Evolutionary conservation across 2,888 invertebrate genomes (phyloP), one percentile per base, ranked within the genome.

Genomic region (Steromphala cineraria): DNA sequence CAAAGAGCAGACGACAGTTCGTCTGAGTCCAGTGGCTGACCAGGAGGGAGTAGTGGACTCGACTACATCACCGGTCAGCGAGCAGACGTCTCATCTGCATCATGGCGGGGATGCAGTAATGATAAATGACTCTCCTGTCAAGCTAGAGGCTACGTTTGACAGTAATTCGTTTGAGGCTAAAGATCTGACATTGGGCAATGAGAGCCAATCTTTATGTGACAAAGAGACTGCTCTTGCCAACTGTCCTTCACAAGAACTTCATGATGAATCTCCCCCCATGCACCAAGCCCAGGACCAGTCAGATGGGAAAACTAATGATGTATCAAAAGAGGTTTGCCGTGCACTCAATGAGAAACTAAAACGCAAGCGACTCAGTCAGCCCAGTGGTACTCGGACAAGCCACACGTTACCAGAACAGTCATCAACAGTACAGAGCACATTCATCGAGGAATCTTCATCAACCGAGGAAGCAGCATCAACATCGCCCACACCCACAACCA

Each of bases 281-380:
- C 71, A 71, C 71, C 71, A 28, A 31, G 36, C 76, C 55, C 76
- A 55, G 31, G 53, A 76, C 53, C 53, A 53, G 53, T 53, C 76
- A 36, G 76, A 76, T 31, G 55, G 24, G 53, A 78, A 78, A 78
- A 46, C 46, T 40, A 67, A 46, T 78, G 88, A 87, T 62, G 67
- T 86, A 10, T 86, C 89, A 2, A 88, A 87, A 81, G 87, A 85
- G 71, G 85, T 90, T 40, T 86, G 87, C 76, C 87, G 88, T 81
- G 88, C 89, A 52, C 76, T 90, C 74, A 86, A 86, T n/a, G 89
- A 89, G 79, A 89, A 89, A 82, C 76, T 84, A 53, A 80, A 83
- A 19, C 81, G 75, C 56, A 84, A 80, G 17, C 82, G 67, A 31
- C 53, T 78, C 55, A 78, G 19, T 55, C 67, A 67, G 67, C 53